These are phyloP conservation scores for Alethe diademata DNA, from an alignment of 2,113 vertebrate species.

Conservation along the genomic window DNA sequence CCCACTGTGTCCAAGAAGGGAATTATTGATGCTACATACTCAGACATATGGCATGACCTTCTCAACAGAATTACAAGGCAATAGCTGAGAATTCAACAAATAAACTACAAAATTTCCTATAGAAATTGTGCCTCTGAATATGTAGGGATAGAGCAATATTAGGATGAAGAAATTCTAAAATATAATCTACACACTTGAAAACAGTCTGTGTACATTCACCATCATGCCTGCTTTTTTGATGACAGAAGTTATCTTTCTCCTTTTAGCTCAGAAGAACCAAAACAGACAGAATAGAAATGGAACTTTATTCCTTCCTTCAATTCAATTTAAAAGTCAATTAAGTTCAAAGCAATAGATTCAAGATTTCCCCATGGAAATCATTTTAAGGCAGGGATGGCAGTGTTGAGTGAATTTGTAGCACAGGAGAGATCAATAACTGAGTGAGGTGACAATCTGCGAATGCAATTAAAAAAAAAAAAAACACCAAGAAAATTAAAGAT, in stretches of 20 bases:
- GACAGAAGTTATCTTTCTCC: not conserved
- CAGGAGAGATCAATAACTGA: slow-evolving; percentile 5
- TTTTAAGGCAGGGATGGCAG: not conserved
- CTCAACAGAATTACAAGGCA: not conserved
- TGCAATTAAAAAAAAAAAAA: not conserved
- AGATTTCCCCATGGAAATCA: not conserved
- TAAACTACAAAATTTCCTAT: not conserved
- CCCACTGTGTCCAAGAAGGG: not conserved
- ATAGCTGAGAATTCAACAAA: not conserved
- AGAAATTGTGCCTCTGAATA: not conserved
- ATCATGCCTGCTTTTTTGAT: not conserved
- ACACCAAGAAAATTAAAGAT: too few species aligned
- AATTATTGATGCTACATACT: not conserved
- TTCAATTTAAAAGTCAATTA: slow-evolving; percentile 41
- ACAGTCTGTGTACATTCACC: not conserved
- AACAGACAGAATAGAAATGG: not conserved
- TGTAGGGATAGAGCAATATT: not conserved
- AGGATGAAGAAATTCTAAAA: not conserved
- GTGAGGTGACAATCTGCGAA: not conserved
- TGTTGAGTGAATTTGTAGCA: not conserved
- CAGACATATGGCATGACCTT: not conserved
- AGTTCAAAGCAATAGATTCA: slow-evolving; percentile 15
- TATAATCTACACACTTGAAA: not conserved
- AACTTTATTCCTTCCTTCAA: not conserved
- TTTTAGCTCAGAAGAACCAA: not conserved